phyloP scores from a whole-genome alignment of 53 echinoderm and acorn worm species.

The Arbacia lixula region DNA sequence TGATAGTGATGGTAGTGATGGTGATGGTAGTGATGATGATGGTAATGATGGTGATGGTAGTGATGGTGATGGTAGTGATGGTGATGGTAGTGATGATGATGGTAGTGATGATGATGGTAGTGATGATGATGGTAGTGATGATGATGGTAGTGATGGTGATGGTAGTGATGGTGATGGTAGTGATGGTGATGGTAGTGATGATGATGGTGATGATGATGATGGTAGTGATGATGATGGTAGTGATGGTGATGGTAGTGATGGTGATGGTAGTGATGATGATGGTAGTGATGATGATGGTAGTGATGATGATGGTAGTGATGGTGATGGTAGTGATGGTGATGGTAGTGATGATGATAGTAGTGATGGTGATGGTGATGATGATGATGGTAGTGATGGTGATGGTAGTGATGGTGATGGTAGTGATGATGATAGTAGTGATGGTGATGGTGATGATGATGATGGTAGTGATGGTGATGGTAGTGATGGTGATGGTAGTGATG shows the following conservation, averaged over 20 bases:
- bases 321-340: not conserved
- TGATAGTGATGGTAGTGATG: too few species aligned
- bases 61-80: not conserved
- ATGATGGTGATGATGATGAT: conserved; percentile 4
- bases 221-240: not conserved
- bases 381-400: not conserved
- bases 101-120: not conserved
- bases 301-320: not conserved
- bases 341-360: not conserved
- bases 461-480: not conserved
- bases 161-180: not conserved
- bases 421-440: not conserved
- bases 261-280: not conserved
- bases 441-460: not conserved
- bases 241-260: not conserved
- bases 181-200: not conserved
- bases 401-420: not conserved
- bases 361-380: not conserved
- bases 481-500: not conserved
- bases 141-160: not conserved
- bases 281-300: not conserved
- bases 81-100: not conserved
- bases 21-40: too few species aligned
- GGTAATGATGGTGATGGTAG: not conserved
- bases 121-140: not conserved